phyloP scores from a whole-genome alignment of 1,140 invertebrate genomes.

The Heliconius hermathena region DNA sequence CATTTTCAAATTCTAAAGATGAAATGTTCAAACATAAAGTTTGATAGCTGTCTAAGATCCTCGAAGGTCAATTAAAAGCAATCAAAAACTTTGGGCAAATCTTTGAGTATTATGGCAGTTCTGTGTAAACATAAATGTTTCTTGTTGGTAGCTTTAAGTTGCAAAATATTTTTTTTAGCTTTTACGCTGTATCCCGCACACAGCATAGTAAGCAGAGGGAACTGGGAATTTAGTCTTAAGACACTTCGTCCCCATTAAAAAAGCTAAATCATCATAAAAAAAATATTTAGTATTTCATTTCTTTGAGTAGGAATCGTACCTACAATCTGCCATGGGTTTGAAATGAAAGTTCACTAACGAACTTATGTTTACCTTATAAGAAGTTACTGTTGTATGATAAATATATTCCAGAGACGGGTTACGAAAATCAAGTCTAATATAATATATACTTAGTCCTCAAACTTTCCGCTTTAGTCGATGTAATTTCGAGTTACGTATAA shows the following conservation, averaged over 20 bases:
- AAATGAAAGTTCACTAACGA: too few species aligned
- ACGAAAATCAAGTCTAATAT: conserved; percentile 31
- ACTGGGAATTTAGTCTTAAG: too few species aligned
- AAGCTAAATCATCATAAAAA: too few species aligned
- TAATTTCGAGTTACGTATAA: conserved; percentile 27
- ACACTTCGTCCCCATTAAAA: too few species aligned
- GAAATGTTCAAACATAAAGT: background rate
- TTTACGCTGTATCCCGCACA: too few species aligned
- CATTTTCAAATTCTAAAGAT: conserved; percentile 7
- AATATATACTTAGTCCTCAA: conserved; percentile 25
- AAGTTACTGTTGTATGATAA: conserved; percentile 15
- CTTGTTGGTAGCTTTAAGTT: background rate
- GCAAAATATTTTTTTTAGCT: background rate
- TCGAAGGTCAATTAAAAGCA: conserved; percentile 5
- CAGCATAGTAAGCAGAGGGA: too few species aligned
- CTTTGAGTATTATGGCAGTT: conserved; percentile 13
- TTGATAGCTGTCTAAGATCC: background rate
- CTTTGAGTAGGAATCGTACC: too few species aligned
- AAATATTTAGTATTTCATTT: too few species aligned
- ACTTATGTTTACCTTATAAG: background rate
- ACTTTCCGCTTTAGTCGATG: conserved; percentile 22
- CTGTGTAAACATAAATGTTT: conserved; percentile 9
- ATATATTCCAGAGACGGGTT: conserved; percentile 11
- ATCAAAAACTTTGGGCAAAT: background rate
- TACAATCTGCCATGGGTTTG: too few species aligned